These are phyloP conservation scores for Addax nasomaculatus DNA, from an alignment of 2,113 vertebrate genomes.

Conservation along the genomic window DNA sequence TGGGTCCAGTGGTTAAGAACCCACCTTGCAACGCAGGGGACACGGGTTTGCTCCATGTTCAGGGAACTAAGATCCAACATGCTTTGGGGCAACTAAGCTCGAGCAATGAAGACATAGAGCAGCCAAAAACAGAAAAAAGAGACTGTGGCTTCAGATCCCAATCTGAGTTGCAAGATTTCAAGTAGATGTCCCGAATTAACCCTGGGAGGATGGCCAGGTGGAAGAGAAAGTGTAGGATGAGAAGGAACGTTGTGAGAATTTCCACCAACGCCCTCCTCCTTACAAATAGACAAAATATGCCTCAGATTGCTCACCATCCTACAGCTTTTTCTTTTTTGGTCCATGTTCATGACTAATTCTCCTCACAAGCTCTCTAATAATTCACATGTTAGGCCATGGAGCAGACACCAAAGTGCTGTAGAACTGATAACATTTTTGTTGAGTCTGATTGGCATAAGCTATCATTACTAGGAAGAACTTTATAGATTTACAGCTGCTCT, in stretches of 20 bases:
- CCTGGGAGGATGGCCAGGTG: not conserved
- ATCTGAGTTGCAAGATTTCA: not conserved
- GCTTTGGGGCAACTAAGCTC: not conserved
- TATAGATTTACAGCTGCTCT: conserved; percentile 35
- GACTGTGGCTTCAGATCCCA: not conserved
- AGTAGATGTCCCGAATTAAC: not conserved
- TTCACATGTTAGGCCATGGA: not conserved
- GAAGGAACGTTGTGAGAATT: not conserved
- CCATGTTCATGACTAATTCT: not conserved
- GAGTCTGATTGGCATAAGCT: conserved; percentile 37
- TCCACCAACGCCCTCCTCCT: not conserved
- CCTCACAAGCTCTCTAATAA: conserved; percentile 6
- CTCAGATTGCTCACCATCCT: not conserved
- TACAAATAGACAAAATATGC: not conserved
- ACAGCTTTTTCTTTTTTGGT: not conserved
- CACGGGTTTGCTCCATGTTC: not conserved
- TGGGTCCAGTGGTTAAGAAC: not conserved
- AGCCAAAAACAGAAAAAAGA: not conserved
- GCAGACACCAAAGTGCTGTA: not conserved
- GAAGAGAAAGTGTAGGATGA: not conserved
- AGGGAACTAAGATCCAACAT: not conserved
- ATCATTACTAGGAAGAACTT: conserved; percentile 54
- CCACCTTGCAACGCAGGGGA: not conserved
- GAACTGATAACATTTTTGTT: conserved; percentile 27
- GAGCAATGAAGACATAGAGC: not conserved